Evolutionary conservation across 2,113 vertebrate species (phyloP), one percentile per base, ranked within the genome.

Genomic region (Gasterosteus aculeatus): DNA sequence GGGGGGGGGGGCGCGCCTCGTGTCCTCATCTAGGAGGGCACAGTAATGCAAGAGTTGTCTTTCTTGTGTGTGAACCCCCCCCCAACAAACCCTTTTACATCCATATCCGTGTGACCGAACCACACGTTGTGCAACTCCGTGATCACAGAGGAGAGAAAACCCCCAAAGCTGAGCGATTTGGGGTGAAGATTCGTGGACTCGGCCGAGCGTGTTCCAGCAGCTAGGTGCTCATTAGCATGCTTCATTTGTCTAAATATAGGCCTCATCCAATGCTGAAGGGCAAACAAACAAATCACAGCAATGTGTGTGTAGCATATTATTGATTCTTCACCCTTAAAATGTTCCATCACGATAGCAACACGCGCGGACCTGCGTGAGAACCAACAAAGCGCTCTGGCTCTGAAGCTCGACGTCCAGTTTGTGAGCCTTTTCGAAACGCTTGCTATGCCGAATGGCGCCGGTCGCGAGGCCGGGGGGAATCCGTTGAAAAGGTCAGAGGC

Each of bases 171-270:
- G 68, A 60, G 44, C 74, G 76, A 81, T 86, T 87, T 70, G 68
- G 56, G 64, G 71, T 76, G 78, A 89, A 88, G 88, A 93, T 90
- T 26, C 88, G 85, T 69, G 61, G 89, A 87, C 71, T 88, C 89
- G 81, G 85, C 87, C 86, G 85, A 61, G 77, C 44, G 54, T 81
- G 79, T 76, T 87, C 85, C 87, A 90, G 81, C 84, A 80, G 86
- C 88, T 82, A 90, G 90, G 88, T 89, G 78, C 87, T 87, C 86
- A 90, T 93, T 90, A 92, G 80, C 89, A 92, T 92, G 88, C 85
- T 83, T 85, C 75, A 88, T 80, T 86, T 2, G 72, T 87, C 91
- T 92, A 92, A 90, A 90, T 90, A 91, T 91, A 91, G 90, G 78
- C 75, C 63, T 88, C 84, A 88, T 91, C 87, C 88, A 85, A 72